These are phyloP conservation scores for Mantis religiosa DNA, from an alignment of 2,888 invertebrate genomes.

Conservation along the genomic window DNA sequence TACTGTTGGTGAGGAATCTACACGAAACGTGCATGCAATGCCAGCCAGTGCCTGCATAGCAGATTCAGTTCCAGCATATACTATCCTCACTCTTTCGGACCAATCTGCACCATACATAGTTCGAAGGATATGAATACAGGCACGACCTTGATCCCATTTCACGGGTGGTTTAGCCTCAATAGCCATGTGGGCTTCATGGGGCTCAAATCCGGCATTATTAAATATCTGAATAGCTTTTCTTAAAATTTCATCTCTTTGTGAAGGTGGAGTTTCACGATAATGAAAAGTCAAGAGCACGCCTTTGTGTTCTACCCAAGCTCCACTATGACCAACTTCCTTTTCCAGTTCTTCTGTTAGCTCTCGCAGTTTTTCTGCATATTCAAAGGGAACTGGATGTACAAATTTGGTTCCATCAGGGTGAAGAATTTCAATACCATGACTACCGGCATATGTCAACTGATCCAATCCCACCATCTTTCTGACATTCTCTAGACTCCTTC, in stretches of 20 bases:
- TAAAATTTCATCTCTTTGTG: constrained; percentile 38
- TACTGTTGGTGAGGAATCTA: constrained; percentile 41
- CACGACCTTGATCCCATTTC: constrained; percentile 45
- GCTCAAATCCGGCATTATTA: constrained; percentile 41
- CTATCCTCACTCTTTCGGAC: constrained; percentile 44
- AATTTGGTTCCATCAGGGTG: constrained; percentile 46
- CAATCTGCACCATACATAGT: constrained; percentile 46
- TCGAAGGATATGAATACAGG: constrained; percentile 45
- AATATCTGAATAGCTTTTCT: constrained; percentile 41
- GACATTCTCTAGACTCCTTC: constrained; percentile 43
- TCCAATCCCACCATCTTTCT: constrained; percentile 43
- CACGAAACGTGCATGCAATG: constrained; percentile 45
- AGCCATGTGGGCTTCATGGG: constrained; percentile 42
- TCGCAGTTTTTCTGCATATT: constrained; percentile 41
- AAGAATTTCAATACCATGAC: constrained; percentile 45
- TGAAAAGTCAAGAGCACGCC: constrained; percentile 45
- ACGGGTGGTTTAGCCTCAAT: constrained; percentile 45
- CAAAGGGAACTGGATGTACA: constrained; percentile 44
- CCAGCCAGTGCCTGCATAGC: constrained; percentile 44
- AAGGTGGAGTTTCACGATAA: constrained; percentile 42
- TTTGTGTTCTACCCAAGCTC: constrained; percentile 47
- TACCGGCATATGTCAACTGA: constrained; percentile 45
- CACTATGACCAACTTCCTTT: constrained; percentile 41
- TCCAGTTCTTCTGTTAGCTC: constrained; percentile 40
- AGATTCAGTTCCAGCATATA: constrained; percentile 46